phyloP scores from a whole-genome alignment of 2,113 vertebrate species.

The Conger conger region DNA sequence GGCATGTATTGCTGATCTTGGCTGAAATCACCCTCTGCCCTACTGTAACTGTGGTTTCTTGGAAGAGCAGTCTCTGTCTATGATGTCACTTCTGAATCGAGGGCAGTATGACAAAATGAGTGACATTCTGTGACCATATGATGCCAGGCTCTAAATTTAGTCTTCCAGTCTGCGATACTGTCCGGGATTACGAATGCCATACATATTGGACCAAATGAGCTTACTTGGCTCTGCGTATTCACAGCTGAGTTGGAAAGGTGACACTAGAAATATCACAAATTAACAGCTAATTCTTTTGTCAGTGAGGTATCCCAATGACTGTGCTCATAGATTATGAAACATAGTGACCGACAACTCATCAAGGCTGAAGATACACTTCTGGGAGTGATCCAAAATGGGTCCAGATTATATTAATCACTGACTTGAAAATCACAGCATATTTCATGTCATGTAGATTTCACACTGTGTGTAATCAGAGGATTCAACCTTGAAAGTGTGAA shows the following conservation, averaged over 20 bases:
- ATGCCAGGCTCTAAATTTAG: constrained; percentile 14
- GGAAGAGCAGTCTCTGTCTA: neutral
- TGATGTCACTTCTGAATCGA: constrained; percentile 29
- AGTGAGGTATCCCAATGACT: neutral
- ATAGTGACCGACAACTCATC: neutral
- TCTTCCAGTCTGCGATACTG: neutral
- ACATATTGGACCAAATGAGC: neutral
- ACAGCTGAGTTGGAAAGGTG: neutral
- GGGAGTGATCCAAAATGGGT: neutral
- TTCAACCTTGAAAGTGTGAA: neutral
- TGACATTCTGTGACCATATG: constrained; percentile 17
- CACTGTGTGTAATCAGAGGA: neutral
- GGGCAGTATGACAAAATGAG: neutral
- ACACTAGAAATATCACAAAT: neutral
- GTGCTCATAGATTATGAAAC: neutral
- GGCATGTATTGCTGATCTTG: neutral
- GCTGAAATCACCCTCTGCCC: neutral
- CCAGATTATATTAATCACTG: neutral
- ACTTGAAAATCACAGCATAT: constrained; percentile 6
- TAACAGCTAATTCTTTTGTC: neutral
- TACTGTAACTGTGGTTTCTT: constrained; percentile 1
- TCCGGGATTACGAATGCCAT: constrained; percentile 5
- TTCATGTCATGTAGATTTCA: neutral
- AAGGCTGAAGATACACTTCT: neutral
- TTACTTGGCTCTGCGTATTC: neutral